Base-by-base conservation (phyloP, 2,888 invertebrate species). In the Sesia bembeciformis region DNA sequence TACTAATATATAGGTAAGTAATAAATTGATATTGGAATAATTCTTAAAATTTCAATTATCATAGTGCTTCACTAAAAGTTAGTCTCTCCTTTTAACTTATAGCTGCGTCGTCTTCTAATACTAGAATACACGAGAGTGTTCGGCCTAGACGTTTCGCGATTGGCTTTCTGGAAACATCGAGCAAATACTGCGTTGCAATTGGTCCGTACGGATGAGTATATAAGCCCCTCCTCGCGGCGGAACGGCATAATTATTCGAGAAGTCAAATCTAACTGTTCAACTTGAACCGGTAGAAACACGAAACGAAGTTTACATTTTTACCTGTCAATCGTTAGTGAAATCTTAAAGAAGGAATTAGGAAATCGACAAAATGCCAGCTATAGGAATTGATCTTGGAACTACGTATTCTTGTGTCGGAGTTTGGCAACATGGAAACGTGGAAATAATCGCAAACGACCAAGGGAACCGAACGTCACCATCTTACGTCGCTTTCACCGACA, bases 351-450 rank as follows among this genome's bases (percentile, higher is more conserved):
- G 50, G 23, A 4, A 39, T 50, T 8, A 49, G 38, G 50, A 50
- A 38, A 8, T 39, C 38, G 6, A 53, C 53, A 86, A 70, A 75
- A 88, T 90, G 86, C 84, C 87, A 73, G 90, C 91, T 66, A 79
- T 91, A 62, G 91, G 91, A 79, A 91, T 90, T 61, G 91, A 91
- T 75, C 78, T 91, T 62, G 90, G 90, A 57, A 90, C 91, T 49
- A 91, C 91, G n/a, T 90, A 90, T 72, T 91, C 90, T 61, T 91
- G 90, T 65, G 90, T 91, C 40, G 87, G 85, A 57, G 86, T 87
- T 8, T 87, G 78, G 78, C 87, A 86, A 71, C 92, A 93, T 65
- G 94, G 94, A 56, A 93, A 93, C 70, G 93, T 94, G 71, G 94
- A 94, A 76, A 92, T 92, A 64, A 92, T 92, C 68, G 78, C 81